Evolutionary conservation across 2,888 invertebrate genomes (phyloP).

Genomic region (Limulus polyphemus): DNA sequence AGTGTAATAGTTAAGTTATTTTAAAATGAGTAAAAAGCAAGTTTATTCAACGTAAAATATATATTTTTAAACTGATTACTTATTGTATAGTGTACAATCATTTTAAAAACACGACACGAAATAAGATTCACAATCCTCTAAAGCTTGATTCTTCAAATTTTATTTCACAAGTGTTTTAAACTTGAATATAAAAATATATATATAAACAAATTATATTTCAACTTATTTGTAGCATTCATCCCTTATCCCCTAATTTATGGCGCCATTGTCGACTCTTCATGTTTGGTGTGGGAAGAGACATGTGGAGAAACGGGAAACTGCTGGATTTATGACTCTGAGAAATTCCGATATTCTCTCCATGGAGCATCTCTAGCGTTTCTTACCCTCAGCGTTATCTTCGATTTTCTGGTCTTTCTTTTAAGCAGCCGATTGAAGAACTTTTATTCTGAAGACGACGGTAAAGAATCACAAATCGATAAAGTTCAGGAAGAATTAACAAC

Average conservation of each 20-base stretch:
- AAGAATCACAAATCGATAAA: too few species aligned
- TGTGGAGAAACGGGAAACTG: slow-evolving; percentile 53
- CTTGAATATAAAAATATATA: too few species aligned
- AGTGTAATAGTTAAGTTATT: too few species aligned
- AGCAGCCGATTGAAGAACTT: slow-evolving; percentile 11
- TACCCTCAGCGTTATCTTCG: slow-evolving; percentile 12
- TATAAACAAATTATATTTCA: neutral
- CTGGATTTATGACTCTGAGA: slow-evolving; percentile 50
- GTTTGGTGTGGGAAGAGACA: slow-evolving; percentile 52
- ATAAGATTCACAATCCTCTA: too few species aligned
- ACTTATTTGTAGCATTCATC: slow-evolving; percentile 39
- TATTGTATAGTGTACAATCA: too few species aligned
- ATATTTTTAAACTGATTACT: neutral
- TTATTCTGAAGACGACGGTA: slow-evolving; percentile 2
- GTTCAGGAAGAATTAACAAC: too few species aligned
- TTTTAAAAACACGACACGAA: too few species aligned
- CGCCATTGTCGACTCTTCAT: slow-evolving; percentile 53
- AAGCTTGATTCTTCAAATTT: too few species aligned
- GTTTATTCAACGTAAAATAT: too few species aligned
- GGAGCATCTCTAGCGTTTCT: slow-evolving; percentile 12
- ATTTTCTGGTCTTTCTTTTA: slow-evolving; percentile 14
- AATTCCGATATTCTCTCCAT: slow-evolving; percentile 47
- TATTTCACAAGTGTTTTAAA: too few species aligned
- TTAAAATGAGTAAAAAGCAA: too few species aligned
- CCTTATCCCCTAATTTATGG: slow-evolving; percentile 61